Conservation (phyloP, 2,797 vertebrate genomes). For the Babyrousa celebensis region DNA sequence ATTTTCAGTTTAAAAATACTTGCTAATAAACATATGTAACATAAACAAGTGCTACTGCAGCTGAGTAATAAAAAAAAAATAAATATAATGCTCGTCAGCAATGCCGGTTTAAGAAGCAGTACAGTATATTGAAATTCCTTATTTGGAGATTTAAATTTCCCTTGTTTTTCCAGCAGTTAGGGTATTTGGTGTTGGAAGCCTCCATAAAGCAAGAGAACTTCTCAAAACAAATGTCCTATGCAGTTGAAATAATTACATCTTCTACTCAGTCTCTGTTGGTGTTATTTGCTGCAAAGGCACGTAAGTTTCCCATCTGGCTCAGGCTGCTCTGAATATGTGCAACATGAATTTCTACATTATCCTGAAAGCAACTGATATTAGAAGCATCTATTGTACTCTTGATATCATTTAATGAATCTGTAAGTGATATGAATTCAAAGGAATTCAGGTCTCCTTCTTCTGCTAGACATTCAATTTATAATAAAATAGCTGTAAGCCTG, state of each 20-base stretch:
- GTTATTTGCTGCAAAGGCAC: slow-evolving; percentile 98
- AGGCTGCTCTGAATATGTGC: slow-evolving; percentile 99
- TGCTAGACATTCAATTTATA: slow-evolving; percentile 99
- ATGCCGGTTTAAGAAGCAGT: slow-evolving; percentile 90
- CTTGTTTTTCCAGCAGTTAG: slow-evolving; percentile 88
- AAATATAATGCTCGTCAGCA: slow-evolving; percentile 87
- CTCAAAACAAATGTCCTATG: slow-evolving; percentile 86
- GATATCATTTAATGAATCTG: slow-evolving; percentile 99
- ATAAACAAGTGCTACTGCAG: slow-evolving; percentile 89
- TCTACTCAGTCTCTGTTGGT: slow-evolving; percentile 96
- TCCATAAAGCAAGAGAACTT: slow-evolving; percentile 82
- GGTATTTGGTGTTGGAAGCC: slow-evolving; percentile 90
- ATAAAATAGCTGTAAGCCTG: slow-evolving; percentile 96
- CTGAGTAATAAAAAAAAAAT: slow-evolving; percentile 89
- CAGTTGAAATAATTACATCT: slow-evolving; percentile 48
- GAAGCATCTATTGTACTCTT: slow-evolving; percentile 98
- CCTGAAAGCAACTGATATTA: slow-evolving; percentile 99
- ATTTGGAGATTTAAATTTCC: slow-evolving; percentile 82
- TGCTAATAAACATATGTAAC: slow-evolving; percentile 88
- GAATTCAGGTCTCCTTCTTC: slow-evolving; percentile 99
- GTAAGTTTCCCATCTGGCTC: slow-evolving; percentile 99
- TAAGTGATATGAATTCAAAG: slow-evolving; percentile 99
- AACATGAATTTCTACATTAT: slow-evolving; percentile 99
- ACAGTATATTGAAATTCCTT: slow-evolving; percentile 84
- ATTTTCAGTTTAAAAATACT: slow-evolving; percentile 89